phyloP scores from a whole-genome alignment of 2,113 vertebrate genomes.

The Excalfactoria chinensis region DNA sequence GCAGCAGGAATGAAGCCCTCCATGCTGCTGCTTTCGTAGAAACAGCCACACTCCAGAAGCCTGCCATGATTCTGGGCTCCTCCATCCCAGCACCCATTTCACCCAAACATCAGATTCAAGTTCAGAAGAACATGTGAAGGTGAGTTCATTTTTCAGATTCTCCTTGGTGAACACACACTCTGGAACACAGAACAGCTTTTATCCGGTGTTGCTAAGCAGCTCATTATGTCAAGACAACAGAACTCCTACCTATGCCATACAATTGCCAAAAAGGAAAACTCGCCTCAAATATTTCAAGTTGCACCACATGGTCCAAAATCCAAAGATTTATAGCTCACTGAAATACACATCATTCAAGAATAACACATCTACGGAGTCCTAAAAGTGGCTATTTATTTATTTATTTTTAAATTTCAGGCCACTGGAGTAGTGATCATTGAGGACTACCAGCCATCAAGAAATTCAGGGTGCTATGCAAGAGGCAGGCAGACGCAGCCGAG shows the following conservation, averaged over 20 bases:
- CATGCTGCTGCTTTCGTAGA: not conserved
- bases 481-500: not conserved
- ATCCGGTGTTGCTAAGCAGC: not conserved
- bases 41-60: not conserved
- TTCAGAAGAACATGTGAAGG: not conserved
- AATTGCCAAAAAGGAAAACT: not conserved
- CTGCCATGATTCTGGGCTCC: not conserved
- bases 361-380: not conserved
- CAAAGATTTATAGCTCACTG: not conserved
- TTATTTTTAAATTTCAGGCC: not conserved
- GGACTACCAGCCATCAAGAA: not conserved
- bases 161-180: not conserved
- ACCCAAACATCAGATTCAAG: not conserved
- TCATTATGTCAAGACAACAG: not conserved
- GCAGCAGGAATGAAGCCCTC: not conserved
- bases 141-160: not conserved
- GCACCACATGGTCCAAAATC: not conserved
- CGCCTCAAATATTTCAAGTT: not conserved
- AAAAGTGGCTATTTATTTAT: not conserved
- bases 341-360: not conserved
- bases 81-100: fast-evolving
- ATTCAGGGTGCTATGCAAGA: not conserved
- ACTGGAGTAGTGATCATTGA: not conserved
- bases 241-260: not conserved
- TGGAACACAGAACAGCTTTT: not conserved